Evolutionary conservation across 2,113 vertebrate species (phyloP), one percentile per base, ranked within the genome.

Genomic region (Fregetta grallaria): DNA sequence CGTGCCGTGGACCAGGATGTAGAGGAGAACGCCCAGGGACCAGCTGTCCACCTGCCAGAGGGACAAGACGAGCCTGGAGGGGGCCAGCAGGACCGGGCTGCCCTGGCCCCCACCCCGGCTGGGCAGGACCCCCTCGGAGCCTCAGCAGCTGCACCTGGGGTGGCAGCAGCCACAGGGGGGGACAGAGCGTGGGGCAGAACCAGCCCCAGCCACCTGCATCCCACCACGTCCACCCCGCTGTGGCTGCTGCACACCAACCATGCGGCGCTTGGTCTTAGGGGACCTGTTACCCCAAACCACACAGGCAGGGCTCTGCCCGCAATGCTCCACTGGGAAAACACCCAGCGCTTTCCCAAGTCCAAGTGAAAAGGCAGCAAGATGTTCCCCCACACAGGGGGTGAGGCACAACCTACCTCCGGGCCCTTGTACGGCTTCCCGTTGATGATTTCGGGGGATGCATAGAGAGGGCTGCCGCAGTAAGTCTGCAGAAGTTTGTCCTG

Each of bases 391-490:
- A 0, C n/a, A 1, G 3, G 3, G 9, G 4, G 7, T 1, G 36
- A 67, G 78, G 21, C 7, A 45, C 6, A 22, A n/a, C 98, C 83
- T 22, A 99, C 98, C 98, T 98, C 98, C 0, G 98, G 98, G 84
- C 99, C 99, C 18, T 71, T 98, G 97, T 99, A 99, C 0, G 99
- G 99, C 36, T 98, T 98, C 15, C 99, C 99, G 0, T 99, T 99
- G 90, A 99, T 98, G 10, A 99, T 99, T 97, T 99, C 99, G 0
- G 99, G 99, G 0, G 99, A 99, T 0, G 99, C 99, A 1, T 99
- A 99, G 62, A 99, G 98, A 4, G 99, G 99, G 84, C 99, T 99
- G 55, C 99, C 99, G 0, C 99, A 99, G 96, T 98, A 99, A 0
- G 99, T 99, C 97, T 99, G 99, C 47, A 99, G 98, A 50, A 98